Evolutionary conservation across 2,888 invertebrate genomes (phyloP), one percentile per base, ranked within the genome.

Genomic region (Limenitis camilla): DNA sequence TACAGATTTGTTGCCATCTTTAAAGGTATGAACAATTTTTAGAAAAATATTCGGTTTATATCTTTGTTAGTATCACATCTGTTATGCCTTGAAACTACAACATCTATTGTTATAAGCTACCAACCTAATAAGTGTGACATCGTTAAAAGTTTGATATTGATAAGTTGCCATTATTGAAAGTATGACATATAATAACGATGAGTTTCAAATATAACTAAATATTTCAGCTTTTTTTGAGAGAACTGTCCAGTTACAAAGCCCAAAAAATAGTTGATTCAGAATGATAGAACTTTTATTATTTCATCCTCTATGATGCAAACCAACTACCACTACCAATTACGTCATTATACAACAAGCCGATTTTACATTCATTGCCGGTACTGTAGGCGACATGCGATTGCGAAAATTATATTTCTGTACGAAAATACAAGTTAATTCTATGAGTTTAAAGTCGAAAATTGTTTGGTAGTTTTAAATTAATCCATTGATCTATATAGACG

Each of bases 281-380:
- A n/a, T n/a, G n/a, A 49, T 43, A 29, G 10, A 31, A 50, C 28
- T 50, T 50, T 44, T 44, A 38, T 32, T 39, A 9, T 35, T 28
- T 33, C 47, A 38, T 50, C 32, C 39, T 50, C 50, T 39, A 29
- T 43, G 50, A 28, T 42, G 39, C 44, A 10, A 8, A 19, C 32
- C 30, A 33, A 44, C 44, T 32, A n/a, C 32, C 44, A 48, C 52
- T 40, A 52, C 51, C 57, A 61, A 61, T 59, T 61, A 61, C 53
- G 52, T 57, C 52, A 61, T 61, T 61, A 61, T 57, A 53, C 49
- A 52, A 53, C 52, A 49, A 53, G 40, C 39, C 43, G 55, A 55
- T 57, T 55, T 57, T 46, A 49, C 55, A 55, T 49, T 51, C 55
- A 55, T 38, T 44, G 38, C 54, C 36, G 43, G 36, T 54, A 57